A percentile compares a stretch with the other conserved stretches of the same genome.
phyloP scores from a whole-genome alignment of 2,113 vertebrate genomes.

The Mustela lutreola region DNA sequence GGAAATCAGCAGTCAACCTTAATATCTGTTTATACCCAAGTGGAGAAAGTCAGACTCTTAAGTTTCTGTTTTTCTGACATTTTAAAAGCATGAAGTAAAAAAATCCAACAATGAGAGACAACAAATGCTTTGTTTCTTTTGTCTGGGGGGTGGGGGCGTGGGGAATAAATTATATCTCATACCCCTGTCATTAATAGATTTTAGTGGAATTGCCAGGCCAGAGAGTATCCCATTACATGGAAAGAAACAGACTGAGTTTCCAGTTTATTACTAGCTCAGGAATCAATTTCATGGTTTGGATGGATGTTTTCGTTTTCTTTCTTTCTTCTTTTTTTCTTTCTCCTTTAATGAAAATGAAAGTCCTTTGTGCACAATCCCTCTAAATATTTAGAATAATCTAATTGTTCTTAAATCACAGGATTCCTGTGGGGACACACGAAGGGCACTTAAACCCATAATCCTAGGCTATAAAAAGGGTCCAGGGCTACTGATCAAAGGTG shows the following conservation, averaged over 20 bases:
- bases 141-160: not conserved
- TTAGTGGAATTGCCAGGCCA: not conserved
- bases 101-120: slow-evolving; percentile 53
- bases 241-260: slow-evolving; percentile 50
- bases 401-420: slow-evolving; percentile 60
- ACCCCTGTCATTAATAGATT: not conserved
- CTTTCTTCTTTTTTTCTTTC: not conserved
- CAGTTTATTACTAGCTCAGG: not conserved
- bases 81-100: slow-evolving; percentile 65
- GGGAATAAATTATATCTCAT: not conserved
- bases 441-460: slow-evolving; percentile 66
- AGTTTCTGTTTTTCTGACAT: slow-evolving; percentile 46
- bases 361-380: slow-evolving; percentile 28
- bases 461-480: slow-evolving; percentile 54
- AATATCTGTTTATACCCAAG: slow-evolving; percentile 54
- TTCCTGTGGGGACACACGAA: slow-evolving; percentile 19
- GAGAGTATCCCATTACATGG: slow-evolving; percentile 29
- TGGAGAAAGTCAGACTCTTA: not conserved
- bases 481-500: slow-evolving; percentile 77
- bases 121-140: slow-evolving; percentile 50
- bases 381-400: slow-evolving; percentile 62
- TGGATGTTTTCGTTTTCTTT: not conserved
- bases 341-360: slow-evolving; percentile 64
- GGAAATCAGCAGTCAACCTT: slow-evolving; percentile 18
- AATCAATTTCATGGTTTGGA: slow-evolving; percentile 24